Conservation (phyloP, 2,113 vertebrate genomes). For the Chunga burmeisteri region DNA sequence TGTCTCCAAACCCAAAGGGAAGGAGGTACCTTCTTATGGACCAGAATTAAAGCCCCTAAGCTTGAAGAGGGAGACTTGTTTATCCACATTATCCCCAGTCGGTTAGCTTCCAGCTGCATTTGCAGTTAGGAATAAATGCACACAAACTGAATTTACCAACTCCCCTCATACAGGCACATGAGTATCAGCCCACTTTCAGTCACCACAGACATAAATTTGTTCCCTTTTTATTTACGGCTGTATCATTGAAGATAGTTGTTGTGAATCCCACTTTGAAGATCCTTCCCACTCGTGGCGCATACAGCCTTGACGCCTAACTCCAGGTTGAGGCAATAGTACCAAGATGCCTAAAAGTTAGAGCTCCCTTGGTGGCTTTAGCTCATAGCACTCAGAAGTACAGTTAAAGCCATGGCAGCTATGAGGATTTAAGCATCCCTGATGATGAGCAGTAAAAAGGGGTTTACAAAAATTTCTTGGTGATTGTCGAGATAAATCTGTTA, state of each 20-base stretch:
- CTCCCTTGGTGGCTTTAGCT: not conserved
- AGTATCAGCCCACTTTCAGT: not conserved
- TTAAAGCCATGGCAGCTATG: not conserved
- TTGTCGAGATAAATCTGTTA: not conserved
- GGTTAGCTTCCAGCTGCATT: not conserved
- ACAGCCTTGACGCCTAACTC: not conserved
- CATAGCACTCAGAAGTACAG: not conserved
- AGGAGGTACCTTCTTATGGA: not conserved
- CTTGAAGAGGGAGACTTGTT: not conserved
- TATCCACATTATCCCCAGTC: accelerated
- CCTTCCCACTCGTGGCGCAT: not conserved
- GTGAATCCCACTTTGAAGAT: not conserved
- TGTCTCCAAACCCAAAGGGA: not conserved
- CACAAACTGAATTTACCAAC: not conserved
- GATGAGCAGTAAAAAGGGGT: not conserved
- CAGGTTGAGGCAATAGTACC: not conserved
- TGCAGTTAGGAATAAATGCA: not conserved
- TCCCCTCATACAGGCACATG: not conserved
- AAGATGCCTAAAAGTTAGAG: not conserved
- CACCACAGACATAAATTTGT: not conserved
- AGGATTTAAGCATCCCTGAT: not conserved
- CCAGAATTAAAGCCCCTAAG: not conserved
- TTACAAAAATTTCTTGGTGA: not conserved
- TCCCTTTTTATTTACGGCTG: not conserved
- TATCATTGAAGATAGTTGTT: not conserved